Evolutionary conservation across 2,797 vertebrate genomes (phyloP), one percentile per base, ranked within the genome.

Genomic region (Urophycis tenuis): DNA sequence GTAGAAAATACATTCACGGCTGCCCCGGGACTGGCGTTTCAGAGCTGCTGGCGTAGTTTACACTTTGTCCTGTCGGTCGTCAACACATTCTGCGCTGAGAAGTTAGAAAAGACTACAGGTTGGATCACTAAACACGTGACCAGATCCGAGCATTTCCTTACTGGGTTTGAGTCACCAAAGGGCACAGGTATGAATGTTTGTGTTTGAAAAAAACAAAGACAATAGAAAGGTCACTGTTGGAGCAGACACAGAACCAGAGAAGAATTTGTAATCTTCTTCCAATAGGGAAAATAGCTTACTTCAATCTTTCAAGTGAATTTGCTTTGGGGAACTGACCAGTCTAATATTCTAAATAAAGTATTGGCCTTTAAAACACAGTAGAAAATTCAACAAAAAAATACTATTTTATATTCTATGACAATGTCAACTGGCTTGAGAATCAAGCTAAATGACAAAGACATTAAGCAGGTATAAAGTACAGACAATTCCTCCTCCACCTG

Each of bases 1-100:
- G 35, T 29, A 71, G 75, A 74, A 49, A 73, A 83, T 91, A 90
- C 87, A 89, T 91, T 91, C 90, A 84, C 82, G 75, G 84, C 88
- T 81, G 86, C 83, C 73, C 30, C 22, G n/a, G 53, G 60, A 67
- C 60, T 32, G 70, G 25, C 80, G 75, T 81, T 81, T 81, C 71
- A 53, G 80, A 84, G 82, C 82, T 84, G 85, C 87, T 87, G 90
- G 87, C 88, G 86, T 87, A 85, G 85, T 84, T 81, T 39, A 29
- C 30, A 35, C 77, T 49, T 71, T 29, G 81, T 79, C 78, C 67
- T 49, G 39, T 67, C 77, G 73, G 76, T 81, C 81, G 25, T 45
- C 33, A 69, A 82, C 73, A 73, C n/a, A 60, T 75, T 60, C 53
- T 67, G 60, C 25, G 31, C 31, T 8, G 25, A 67, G 64, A 77